Evolutionary conservation across 2,797 vertebrate genomes (phyloP).

Genomic region (Myotis vivesi): DNA sequence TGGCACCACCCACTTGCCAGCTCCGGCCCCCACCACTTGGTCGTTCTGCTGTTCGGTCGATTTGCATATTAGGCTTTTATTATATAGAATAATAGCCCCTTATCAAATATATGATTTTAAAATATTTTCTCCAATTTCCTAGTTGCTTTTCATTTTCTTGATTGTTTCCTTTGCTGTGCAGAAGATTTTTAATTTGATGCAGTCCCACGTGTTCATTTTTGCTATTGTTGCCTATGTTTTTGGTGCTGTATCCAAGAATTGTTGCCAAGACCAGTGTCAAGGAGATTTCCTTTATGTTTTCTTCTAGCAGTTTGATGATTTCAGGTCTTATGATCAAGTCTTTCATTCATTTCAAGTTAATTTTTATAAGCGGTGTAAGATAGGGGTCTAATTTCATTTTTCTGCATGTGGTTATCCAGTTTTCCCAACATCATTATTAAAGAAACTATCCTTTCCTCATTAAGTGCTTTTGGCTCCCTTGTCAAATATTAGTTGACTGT

Average conservation of each 20-base stretch:
- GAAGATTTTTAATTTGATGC: no score
- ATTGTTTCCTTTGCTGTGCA: background rate
- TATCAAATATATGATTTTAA: no score
- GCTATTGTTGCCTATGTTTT: background rate
- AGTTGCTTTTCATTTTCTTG: no score
- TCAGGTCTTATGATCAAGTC: background rate
- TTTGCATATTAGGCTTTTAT: no score
- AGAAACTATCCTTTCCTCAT: background rate
- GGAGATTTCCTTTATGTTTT: background rate
- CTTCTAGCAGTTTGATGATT: background rate
- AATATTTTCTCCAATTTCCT: background rate
- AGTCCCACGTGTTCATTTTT: background rate
- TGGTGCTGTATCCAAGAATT: background rate
- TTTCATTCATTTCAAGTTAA: background rate
- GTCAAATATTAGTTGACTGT: background rate
- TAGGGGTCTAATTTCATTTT: background rate
- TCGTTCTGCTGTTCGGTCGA: no score
- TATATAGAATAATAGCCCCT: no score
- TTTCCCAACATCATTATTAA: no score
- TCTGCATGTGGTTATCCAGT: background rate
- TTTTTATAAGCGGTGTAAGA: background rate
- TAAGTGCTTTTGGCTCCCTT: background rate
- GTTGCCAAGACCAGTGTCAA: background rate
- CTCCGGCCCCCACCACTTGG: no score
- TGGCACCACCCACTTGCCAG: no score